Conservation (phyloP, 53 echinoderm and acorn worm genomes). For the Patiria pectinifera region DNA sequence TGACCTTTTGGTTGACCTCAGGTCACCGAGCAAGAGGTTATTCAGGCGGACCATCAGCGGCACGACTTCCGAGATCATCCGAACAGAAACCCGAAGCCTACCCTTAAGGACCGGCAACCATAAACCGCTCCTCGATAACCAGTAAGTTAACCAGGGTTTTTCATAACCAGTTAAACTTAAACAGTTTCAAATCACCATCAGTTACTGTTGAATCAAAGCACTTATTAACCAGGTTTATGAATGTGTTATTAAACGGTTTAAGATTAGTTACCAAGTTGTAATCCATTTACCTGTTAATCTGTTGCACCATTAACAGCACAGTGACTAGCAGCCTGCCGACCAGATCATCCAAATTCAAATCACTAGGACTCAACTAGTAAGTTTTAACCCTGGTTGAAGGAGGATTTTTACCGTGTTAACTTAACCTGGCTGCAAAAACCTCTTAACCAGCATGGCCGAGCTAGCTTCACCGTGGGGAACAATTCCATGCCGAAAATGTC, state of each 20-base stretch:
- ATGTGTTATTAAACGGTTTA: background rate
- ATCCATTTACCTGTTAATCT: background rate
- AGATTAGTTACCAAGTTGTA: background rate
- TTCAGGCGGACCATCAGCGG: constrained; percentile 93
- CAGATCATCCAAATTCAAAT: constrained; percentile 51
- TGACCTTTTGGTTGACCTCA: constrained; percentile 37
- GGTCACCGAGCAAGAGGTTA: constrained; percentile 92
- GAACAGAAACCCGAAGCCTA: constrained; percentile 84
- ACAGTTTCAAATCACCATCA: background rate
- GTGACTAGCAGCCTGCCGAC: constrained; percentile 59
- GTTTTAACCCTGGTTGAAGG: constrained; percentile 37
- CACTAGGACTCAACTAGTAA: constrained; percentile 61
- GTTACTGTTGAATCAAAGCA: background rate
- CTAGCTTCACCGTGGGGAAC: background rate
- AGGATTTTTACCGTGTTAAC: constrained; percentile 24
- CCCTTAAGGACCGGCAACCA: constrained; percentile 83
- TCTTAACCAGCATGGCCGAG: background rate
- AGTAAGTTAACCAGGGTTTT: constrained; percentile 70
- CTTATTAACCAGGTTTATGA: constrained; percentile 1
- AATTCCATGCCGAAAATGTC: background rate
- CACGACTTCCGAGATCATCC: constrained; percentile 88
- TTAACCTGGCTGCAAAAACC: constrained; percentile 29
- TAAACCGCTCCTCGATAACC: constrained; percentile 86
- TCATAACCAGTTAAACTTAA: background rate
- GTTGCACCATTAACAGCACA: constrained; percentile 41